Evolutionary conservation across 2,888 invertebrate species (phyloP).

Genomic region (Elmis aenea): DNA sequence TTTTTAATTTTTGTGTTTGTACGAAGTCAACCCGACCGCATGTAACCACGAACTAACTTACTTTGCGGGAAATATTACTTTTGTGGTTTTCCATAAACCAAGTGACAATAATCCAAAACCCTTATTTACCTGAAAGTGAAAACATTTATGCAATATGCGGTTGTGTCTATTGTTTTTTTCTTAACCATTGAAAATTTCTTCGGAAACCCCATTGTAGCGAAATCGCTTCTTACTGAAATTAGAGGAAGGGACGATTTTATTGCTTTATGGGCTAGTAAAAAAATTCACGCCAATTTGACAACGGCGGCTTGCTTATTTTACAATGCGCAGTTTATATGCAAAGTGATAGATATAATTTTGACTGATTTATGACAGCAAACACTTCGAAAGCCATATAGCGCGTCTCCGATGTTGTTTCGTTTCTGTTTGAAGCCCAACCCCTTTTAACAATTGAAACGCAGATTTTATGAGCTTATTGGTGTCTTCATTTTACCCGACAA

Average conservation of each 20-base stretch:
- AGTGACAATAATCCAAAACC: conserved; percentile 9
- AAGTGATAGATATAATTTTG: conserved; percentile 26
- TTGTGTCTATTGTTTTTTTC: no score
- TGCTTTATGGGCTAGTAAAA: conserved; percentile 23
- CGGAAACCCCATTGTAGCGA: no score
- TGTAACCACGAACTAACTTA: no score
- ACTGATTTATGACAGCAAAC: conserved; percentile 33
- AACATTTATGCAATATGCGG: no score
- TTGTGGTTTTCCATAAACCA: conserved; percentile 20
- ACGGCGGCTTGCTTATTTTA: conserved; percentile 8
- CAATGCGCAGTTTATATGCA: conserved; percentile 28
- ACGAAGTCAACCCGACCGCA: no score
- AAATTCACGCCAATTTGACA: conserved; percentile 18
- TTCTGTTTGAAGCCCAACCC: conserved; percentile 1
- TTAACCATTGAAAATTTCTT: no score
- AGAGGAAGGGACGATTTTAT: conserved; percentile 23
- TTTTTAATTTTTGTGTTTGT: no score
- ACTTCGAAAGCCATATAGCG: conserved; percentile 7
- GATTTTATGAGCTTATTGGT: conserved; percentile 14
- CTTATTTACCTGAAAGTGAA: no score
- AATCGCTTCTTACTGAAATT: no score
- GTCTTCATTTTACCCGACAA: conserved; percentile 11
- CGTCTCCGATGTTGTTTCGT: conserved; percentile 1
- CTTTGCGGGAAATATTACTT: no score
- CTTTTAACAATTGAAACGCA: conserved; percentile 7